Base-by-base conservation (phyloP, 2,888 invertebrate species). In the Cynaeus angustus region DNA sequence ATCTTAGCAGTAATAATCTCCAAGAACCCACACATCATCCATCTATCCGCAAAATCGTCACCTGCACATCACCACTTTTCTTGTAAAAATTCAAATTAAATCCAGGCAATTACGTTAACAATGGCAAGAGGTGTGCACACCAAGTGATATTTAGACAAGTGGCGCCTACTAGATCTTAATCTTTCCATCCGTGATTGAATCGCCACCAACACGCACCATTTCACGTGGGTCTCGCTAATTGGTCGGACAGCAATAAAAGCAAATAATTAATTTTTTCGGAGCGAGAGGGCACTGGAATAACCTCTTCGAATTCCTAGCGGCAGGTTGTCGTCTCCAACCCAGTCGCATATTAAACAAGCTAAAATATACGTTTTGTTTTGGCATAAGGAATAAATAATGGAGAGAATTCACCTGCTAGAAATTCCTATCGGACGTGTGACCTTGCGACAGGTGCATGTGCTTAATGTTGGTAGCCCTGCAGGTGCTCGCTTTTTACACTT, bases 41-140 rank as follows among this genome's bases (percentile, higher is more conserved):
- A 28, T 28, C 5, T 7, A 28, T 33, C 41, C 7, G 41, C 41
- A 2, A 41, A 13, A 12, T n/a, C 2, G 41, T 10, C 41, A 38
- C 56, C 38, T 14, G 56, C 16, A 14, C 21, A 10, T 6, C 9
- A 5, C n/a, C 14, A 14, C 41, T 21, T 21, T 56, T 48, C 56
- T 21, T 46, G 56, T 66, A 66, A 58, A 66, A 66, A 66, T 66
- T 66, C 67, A 67, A 67, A 67, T 67, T 50, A 16, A 52, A 48
- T 58, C 37, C 46, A 16, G 6, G 41, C 52, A 59, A 46, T 62
- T 62, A 66, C 58, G 38, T 38, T 58, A 41, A 67, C 62, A 67
- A 67, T 67, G 41, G 56, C 38, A 45, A 28, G 28, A 55, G 53
- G 41, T 12, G 41, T 55, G 56, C 38, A 41, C 13, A 41, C 9